Conservation (phyloP, 2,113 vertebrate genomes). For the Syrrhaptes paradoxus region DNA sequence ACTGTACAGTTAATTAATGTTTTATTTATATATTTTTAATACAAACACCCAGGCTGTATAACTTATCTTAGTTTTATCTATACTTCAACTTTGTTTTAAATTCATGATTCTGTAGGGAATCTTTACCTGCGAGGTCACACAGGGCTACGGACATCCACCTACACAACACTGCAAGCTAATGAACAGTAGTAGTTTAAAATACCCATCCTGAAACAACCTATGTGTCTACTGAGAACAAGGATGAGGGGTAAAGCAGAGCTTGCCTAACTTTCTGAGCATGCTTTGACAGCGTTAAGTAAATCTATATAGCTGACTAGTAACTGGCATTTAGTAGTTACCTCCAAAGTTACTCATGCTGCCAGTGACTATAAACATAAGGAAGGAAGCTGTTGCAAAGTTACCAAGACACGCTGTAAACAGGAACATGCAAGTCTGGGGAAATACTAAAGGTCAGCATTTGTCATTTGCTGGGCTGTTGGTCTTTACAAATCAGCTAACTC, state of each 20-base stretch:
- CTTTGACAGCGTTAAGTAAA: background rate
- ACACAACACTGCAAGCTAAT: background rate
- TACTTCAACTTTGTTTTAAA: background rate
- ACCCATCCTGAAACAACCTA: background rate
- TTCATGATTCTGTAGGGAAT: background rate
- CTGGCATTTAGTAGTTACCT: background rate
- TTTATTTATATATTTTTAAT: background rate
- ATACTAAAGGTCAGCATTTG: constrained; percentile 36
- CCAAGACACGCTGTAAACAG: background rate
- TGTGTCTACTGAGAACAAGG: background rate
- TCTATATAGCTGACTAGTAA: background rate
- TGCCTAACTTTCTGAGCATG: background rate
- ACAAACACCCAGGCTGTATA: background rate
- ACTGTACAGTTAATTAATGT: background rate
- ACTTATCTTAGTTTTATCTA: background rate
- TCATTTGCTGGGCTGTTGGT: background rate
- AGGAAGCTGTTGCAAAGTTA: constrained; percentile 48
- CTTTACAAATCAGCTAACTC: background rate
- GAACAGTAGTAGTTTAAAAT: background rate
- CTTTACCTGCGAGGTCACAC: background rate
- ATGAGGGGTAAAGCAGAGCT: background rate
- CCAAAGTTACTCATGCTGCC: background rate
- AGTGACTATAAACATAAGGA: background rate
- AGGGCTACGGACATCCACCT: background rate
- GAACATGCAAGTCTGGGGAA: constrained; percentile 27